Evolutionary conservation across 2,797 vertebrate species (phyloP), one percentile per base, ranked within the genome.

Genomic region (Sitta carolinensis): DNA sequence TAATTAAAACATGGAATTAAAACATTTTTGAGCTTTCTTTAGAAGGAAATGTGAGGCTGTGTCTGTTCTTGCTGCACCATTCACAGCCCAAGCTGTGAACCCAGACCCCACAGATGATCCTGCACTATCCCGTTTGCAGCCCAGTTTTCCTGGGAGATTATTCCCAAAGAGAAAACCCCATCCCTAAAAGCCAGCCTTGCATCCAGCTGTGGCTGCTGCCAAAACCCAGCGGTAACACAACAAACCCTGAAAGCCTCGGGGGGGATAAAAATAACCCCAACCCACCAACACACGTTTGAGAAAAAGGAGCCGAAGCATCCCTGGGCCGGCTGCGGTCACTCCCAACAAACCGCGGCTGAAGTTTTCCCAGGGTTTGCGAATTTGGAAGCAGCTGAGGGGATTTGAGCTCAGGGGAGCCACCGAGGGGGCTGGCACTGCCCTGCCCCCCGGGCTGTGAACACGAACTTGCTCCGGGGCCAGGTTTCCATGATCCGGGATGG

Each of bases 391-490:
- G 90, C 54, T 25, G 62, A 69, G 45, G 54, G 77, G 66, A 76
- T 68, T 3, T 66, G 62, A 78, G 85, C 81, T 89, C 72, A 0
- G 1, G 57, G 63, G 66, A 96, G 70, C 34, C 57, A 91, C 62
- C 0, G 8, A 50, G 30, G 50, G 84, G 68, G 55, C 10, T 94
- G 84, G 58, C 2, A 4, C 62, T 77, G 40, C 2, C 29, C 38
- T 40, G 38, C 36, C n/a, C 23, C 12, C 8, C 7, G 0, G 6
- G 59, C 51, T 40, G 21, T n/a, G 52, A 84, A 64, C 16, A 30
- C 64, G 43, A 75, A 87, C 61, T 94, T 94, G 96, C 81, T 96
- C 85, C n/a, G 15, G 79, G 89, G 95, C 93, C 84, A 96, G 94
- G 47, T 95, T 94, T 95, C 95, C 95, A 94, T 90, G 30, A 94